Evolutionary conservation across 1,140 invertebrate species (phyloP), one percentile per base, ranked within the genome.

Genomic region (Zaprionus davidi): DNA sequence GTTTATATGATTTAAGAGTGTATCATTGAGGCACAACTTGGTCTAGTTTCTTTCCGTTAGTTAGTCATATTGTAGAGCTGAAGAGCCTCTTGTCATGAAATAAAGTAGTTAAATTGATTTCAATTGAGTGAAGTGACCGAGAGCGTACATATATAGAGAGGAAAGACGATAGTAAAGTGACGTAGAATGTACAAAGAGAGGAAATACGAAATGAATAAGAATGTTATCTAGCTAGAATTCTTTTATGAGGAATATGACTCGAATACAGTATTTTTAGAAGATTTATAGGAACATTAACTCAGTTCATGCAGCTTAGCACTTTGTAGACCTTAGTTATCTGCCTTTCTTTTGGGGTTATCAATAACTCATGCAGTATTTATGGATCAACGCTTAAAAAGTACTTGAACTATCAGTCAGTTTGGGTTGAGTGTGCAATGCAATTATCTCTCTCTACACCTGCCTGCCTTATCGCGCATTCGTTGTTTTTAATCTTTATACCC

Each of bases 71-170:
- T 15, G 13, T 12, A 38, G 34, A 26, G 36, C 12, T 13, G 51
- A 28, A 22, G 1, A 56, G 31, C 11, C 24, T n/a, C 24, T 57
- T 67, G 67, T 64, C 73, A 76, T 71, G 66, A 64, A 20, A 74
- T 87, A 72, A 74, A 75, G 58, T 55, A 72, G 73, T 81, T 88
- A 88, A 90, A 88, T 88, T 90, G 84, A 81, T 76, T 90, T 88
- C 81, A 87, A 87, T 87, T 87, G 82, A 69, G 58, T 36, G 20
- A 63, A 76, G 51, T 58, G 64, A 38, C 38, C 20, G 55, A 57
- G 17, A 31, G 31, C n/a, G 17, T 20, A 41, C 7, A 46, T n/a
- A 15, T n/a, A 46, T 20, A 17, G 5, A 5, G 5, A 5, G 7
- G 17, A n/a, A n/a, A 49, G 2, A 49, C 4, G 1, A 49, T 3